Base-by-base conservation (phyloP, 2,888 invertebrate genomes). In the Pristionchus arcanus region DNA sequence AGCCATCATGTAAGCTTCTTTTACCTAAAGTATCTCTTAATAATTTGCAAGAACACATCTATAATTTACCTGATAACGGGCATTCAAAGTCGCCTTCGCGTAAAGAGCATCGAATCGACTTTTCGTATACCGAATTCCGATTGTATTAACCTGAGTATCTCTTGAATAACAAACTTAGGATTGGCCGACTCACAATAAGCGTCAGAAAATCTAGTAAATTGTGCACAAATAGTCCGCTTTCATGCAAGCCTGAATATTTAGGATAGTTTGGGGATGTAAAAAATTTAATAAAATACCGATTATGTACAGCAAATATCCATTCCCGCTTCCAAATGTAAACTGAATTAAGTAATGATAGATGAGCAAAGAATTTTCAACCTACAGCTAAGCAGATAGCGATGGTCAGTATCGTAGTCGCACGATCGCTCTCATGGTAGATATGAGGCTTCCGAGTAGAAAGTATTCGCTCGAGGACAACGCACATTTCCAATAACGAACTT, bases 41-140 rank as follows among this genome's bases (percentile, higher is more conserved):
- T 71, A 34, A 2, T 31, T 16, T 19, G 31, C 66, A 13, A 28
- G 0, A 31, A 34, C 42, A 42, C 3, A 21, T 74, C 9, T 34
- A 34, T 16, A 21, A 21, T 25, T 42, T 1, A 77, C 77, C 77
- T 77, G 77, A 49, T 77, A 77, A 2, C 77, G 19, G 3, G 77
- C 77, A 42, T 77, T 77, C 7, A 77, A 21, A 25, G 42, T 77
- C 11, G 77, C 77, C n/a, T 77, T 77, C 7, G 25, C 77, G 13
- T 77, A 77, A 77, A 77, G 77, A 77, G 77, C 77, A 25, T 77
- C 31, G 49, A 42, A 77, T 21, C 77, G 77, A 25, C 42, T 11
- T 37, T 42, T 42, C 15, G 42, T 19, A 9, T 77, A 77, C 1
- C 77, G 37, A 77, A 77, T 77, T 21, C 77, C 77, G 77, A 77